phyloP scores from a whole-genome alignment of 2,888 invertebrate species.

The Lobophora halterata region DNA sequence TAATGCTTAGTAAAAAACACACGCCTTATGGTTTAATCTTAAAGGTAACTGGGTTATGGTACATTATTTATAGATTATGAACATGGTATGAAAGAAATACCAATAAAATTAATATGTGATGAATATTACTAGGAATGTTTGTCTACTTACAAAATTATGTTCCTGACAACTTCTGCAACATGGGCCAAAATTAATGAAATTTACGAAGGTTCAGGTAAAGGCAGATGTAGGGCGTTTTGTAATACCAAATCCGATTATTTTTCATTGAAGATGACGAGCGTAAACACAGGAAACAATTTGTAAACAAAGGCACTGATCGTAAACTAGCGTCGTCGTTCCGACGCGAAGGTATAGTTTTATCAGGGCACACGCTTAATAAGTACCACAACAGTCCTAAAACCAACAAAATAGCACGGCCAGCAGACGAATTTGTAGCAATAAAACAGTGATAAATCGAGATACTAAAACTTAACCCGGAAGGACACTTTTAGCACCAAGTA shows the following conservation, averaged over 20 bases:
- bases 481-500: conserved; percentile 53
- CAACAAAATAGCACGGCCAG: conserved; percentile 39
- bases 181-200: conserved; percentile 13
- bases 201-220: conserved; percentile 14
- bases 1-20: too few relatives aligned
- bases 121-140: too few relatives aligned
- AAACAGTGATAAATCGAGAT: conserved; percentile 47
- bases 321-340: conserved; percentile 39
- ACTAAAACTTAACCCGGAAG: conserved; percentile 60
- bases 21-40: too few relatives aligned
- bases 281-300: conserved; percentile 70
- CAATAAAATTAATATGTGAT: too few relatives aligned
- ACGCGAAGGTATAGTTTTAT: conserved; percentile 37
- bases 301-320: conserved; percentile 68
- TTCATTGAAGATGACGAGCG: conserved; percentile 58
- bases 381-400: conserved; percentile 37
- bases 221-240: conserved; percentile 26
- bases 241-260: conserved; percentile 42
- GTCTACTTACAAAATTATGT: conserved; percentile 22
- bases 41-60: too few relatives aligned
- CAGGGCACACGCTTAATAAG: conserved; percentile 38
- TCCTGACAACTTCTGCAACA: conserved; percentile 10
- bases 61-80: too few relatives aligned
- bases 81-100: too few relatives aligned
- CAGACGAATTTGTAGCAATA: conserved; percentile 46